Conservation (phyloP, 2,797 vertebrate genomes). For the Cynopterus sphinx region DNA sequence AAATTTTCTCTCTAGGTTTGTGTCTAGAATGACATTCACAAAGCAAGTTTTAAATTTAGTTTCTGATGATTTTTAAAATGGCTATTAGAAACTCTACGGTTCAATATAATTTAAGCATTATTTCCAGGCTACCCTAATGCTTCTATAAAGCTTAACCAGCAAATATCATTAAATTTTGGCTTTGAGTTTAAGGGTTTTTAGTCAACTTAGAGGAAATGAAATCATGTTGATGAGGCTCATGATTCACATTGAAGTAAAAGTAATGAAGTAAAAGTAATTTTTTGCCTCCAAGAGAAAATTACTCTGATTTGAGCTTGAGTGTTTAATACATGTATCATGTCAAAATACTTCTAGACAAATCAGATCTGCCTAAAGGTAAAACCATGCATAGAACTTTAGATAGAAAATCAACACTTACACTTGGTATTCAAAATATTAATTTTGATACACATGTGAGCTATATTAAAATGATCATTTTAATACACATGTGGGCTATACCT, state of each 20-base stretch:
- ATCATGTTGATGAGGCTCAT: background rate
- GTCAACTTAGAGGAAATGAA: constrained; percentile 21
- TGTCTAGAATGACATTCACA: background rate
- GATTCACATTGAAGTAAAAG: background rate
- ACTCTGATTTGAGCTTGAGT: background rate
- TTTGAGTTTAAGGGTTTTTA: constrained; percentile 36
- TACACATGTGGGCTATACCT: background rate
- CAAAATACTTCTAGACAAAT: background rate
- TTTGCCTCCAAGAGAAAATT: background rate
- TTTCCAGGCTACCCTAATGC: background rate
- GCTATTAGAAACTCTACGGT: background rate
- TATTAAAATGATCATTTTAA: background rate
- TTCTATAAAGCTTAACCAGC: constrained; percentile 37
- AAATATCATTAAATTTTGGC: constrained; percentile 20
- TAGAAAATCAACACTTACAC: background rate
- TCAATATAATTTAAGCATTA: constrained; percentile 11
- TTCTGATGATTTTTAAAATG: constrained; percentile 7
- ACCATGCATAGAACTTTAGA: background rate
- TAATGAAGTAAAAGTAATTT: background rate
- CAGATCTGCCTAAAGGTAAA: background rate
- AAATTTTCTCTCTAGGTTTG: background rate
- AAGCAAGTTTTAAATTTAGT: constrained; percentile 8
- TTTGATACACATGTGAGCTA: background rate
- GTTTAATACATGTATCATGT: background rate
- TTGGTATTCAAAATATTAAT: background rate